A percentile compares a stretch with the other conserved stretches of the same genome.
Evolutionary conservation across 2,888 invertebrate species (phyloP).

Genomic region (Cephus runcator): DNA sequence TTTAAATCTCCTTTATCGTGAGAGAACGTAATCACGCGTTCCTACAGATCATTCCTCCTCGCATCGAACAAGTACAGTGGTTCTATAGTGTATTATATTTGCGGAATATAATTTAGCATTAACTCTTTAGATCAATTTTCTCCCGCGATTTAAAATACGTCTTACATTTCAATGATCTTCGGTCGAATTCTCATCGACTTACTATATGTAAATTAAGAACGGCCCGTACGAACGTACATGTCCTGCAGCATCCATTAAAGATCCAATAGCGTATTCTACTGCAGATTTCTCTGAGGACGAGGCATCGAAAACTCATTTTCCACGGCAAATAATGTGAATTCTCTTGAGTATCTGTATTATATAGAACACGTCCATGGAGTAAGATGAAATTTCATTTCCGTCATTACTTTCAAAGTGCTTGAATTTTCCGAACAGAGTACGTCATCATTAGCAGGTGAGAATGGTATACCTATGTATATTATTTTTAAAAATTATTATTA

Average conservation of each 20-base stretch:
- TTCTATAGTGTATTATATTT: neutral
- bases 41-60: neutral
- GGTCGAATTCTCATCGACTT: neutral
- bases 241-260: neutral
- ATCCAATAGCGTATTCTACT: constrained; percentile 8
- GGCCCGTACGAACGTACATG: neutral
- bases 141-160: neutral
- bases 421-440: neutral
- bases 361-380: neutral
- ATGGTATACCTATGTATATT: too few relatives aligned
- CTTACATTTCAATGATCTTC: neutral
- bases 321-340: constrained; percentile 28
- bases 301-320: constrained; percentile 35
- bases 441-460: too few relatives aligned
- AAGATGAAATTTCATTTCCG: neutral
- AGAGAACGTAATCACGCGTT: neutral
- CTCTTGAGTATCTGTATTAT: neutral
- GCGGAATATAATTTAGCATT: neutral
- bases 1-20: neutral
- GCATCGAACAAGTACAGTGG: neutral
- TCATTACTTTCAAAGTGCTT: neutral
- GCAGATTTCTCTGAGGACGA: constrained; percentile 32
- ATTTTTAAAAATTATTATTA: too few relatives aligned
- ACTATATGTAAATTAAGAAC: neutral
- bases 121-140: neutral